Base-by-base conservation (phyloP, 2,888 invertebrate genomes). In the Stenichneumon culpator region DNA sequence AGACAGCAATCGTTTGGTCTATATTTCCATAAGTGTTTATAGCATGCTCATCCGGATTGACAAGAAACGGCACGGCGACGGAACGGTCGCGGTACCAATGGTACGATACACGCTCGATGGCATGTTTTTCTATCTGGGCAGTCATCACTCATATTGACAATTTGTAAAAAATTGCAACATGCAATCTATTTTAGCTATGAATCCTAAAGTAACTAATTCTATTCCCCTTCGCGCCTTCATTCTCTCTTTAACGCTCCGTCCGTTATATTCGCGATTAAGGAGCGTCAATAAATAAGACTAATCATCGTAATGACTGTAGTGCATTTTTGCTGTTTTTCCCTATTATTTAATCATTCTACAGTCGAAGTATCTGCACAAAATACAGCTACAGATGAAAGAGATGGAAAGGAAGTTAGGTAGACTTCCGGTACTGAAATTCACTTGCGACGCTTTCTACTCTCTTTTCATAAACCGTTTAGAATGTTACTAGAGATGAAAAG, bases 351-450 rank as follows among this genome's bases (percentile, higher is more conserved):
- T 65, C 44, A 69, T 77, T 28, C 22, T 54, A 25, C 25, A 54
- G 32, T 36, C n/a, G 60, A 7, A 44, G 11, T 36, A 63, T 3
- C 22, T n/a, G 63, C 65, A 52, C 16, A 44, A 50, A n/a, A 63
- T 50, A n/a, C 65, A 54, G 54, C 14, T 28, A 36, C 69, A 65
- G 39, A 78, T 69, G 69, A 82, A 79, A 74, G 74, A 79, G 81
- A 84, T 50, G 60, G 72, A 47, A 70, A 74, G 73, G 70, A 84
- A 81, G 52, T 84, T 81, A 82, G 79, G 75, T 60, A 67, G 36
- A 68, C 47, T 14, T 32, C 28, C 65, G 16, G 16, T n/a, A 19
- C 32, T 16, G 47, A 83, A 65, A 84, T 28, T 78, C 63, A 63
- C 81, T 85, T 85, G 70, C 82, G 36, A 72, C 47, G 54, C 39